These are phyloP conservation scores for Dromaius novaehollandiae DNA, from an alignment of 2,113 vertebrate species.

Conservation along the genomic window DNA sequence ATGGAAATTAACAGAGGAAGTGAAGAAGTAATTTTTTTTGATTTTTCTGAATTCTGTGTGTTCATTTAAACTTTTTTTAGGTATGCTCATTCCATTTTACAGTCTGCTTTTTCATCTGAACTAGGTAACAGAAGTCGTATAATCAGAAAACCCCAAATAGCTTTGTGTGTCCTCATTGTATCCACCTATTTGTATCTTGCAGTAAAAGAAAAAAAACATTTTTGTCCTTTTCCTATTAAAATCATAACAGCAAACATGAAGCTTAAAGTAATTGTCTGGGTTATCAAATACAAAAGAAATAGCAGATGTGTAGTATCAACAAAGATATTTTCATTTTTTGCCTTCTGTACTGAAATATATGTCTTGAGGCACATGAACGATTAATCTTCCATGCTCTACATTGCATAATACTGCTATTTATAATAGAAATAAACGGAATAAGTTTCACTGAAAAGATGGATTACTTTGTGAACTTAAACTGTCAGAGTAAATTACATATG, in stretches of 20 bases:
- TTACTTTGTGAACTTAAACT: not conserved
- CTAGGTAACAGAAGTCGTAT: not conserved
- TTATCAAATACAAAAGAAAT: not conserved
- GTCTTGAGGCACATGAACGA: not conserved
- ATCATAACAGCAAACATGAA: not conserved
- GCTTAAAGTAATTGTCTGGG: not conserved
- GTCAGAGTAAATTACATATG: not conserved
- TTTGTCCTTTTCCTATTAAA: not conserved
- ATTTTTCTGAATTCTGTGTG: not conserved
- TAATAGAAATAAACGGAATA: not conserved
- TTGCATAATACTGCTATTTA: not conserved
- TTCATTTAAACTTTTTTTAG: not conserved
- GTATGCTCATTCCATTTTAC: not conserved
- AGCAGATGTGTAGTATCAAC: not conserved
- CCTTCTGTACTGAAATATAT: not conserved
- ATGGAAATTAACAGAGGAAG: not conserved
- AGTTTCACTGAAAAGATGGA: not conserved
- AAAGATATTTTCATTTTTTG: not conserved
- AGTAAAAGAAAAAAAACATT: not conserved
- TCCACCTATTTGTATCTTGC: not conserved
- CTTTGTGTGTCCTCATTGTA: not conserved
- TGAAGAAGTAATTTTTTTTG: not conserved
- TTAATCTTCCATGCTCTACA: not conserved
- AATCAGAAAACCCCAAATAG: not conserved
- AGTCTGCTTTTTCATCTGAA: not conserved